Percentiles rank a stretch among this genome's conserved stretches.
phyloP scores from a whole-genome alignment of 2,888 invertebrate genomes.

The Idaea dimidiata region DNA sequence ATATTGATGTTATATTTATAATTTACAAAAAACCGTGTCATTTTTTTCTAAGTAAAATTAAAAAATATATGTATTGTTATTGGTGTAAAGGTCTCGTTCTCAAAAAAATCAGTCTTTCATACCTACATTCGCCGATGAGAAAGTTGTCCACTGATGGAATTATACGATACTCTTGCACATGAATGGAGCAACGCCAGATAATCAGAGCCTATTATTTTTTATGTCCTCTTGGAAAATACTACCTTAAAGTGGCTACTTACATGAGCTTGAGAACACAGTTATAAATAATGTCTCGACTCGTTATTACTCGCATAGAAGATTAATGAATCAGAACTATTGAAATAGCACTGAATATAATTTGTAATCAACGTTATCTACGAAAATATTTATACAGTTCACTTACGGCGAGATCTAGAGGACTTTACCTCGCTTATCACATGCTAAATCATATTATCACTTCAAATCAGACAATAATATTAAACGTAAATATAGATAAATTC shows the following conservation, averaged over 20 bases:
- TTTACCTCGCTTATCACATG: conserved; percentile 27
- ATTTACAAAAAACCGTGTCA: conserved; percentile 7
- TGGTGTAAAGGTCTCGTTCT: background rate
- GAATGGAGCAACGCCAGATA: conserved; percentile 45
- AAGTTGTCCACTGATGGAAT: conserved; percentile 2
- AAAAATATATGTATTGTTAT: background rate
- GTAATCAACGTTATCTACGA: background rate
- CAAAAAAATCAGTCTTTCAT: background rate
- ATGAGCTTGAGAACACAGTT: background rate
- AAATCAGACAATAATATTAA: conserved; percentile 17
- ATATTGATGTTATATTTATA: background rate
- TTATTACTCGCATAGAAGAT: background rate
- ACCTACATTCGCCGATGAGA: background rate
- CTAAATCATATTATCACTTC: conserved; percentile 13
- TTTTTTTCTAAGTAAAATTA: background rate
- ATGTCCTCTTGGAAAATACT: conserved; percentile 51
- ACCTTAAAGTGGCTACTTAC: conserved; percentile 16
- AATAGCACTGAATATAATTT: background rate
- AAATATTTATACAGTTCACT: background rate
- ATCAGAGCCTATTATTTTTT: conserved; percentile 77
- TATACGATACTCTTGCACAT: conserved; percentile 23
- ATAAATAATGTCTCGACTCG: background rate
- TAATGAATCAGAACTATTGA: background rate
- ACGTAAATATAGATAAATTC: conserved; percentile 17
- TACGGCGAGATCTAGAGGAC: conserved; percentile 18